Conservation (phyloP, 2,113 vertebrate genomes). For the Tachysurus fulvidraco region DNA sequence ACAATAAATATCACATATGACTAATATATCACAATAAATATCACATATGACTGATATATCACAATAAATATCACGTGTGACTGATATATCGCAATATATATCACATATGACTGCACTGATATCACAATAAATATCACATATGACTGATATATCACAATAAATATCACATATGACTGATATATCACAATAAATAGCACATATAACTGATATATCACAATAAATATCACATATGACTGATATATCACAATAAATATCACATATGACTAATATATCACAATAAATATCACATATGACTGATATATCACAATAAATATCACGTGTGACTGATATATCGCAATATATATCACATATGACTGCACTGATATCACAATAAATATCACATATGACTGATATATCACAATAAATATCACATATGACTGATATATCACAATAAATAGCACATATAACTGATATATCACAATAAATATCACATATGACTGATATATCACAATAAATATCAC, state of each 20-base stretch:
- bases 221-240: neutral
- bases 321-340: too few species aligned
- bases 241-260: neutral
- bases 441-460: neutral
- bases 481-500: neutral
- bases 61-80: too few species aligned
- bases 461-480: neutral
- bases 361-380: neutral
- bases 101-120: neutral
- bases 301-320: neutral
- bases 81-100: too few species aligned
- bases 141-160: too few species aligned
- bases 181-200: neutral
- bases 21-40: too few species aligned
- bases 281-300: neutral
- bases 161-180: neutral
- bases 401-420: neutral
- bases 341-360: neutral
- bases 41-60: neutral
- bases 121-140: neutral
- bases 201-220: too few species aligned
- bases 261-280: too few species aligned
- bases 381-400: neutral
- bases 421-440: neutral
- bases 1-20: neutral